Evolutionary conservation across 2,113 vertebrate genomes (phyloP).

Genomic region (Pluvianellus socialis): DNA sequence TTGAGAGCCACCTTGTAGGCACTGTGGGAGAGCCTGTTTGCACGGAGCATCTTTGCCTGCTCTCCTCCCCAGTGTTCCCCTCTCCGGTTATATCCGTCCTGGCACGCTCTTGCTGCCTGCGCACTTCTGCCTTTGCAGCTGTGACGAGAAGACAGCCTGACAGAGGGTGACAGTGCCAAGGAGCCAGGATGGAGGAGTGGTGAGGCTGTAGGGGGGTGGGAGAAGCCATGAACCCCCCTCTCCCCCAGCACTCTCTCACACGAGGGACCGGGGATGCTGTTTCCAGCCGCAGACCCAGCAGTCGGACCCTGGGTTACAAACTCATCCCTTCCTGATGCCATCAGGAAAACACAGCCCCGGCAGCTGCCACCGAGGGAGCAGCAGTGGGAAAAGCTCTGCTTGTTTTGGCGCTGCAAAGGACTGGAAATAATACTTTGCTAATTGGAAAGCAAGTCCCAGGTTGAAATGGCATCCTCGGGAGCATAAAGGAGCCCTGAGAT

Average conservation of each 20-base stretch:
- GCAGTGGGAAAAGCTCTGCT: background rate
- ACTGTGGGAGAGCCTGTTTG: background rate
- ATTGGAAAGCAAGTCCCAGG: background rate
- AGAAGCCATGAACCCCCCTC: background rate
- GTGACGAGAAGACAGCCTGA: background rate
- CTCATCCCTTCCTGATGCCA: background rate
- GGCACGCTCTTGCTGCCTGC: background rate
- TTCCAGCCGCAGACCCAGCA: background rate
- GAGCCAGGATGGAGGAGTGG: background rate
- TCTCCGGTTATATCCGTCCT: background rate
- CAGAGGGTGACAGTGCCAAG: background rate
- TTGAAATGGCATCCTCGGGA: background rate
- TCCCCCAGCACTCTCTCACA: background rate
- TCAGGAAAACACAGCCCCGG: background rate
- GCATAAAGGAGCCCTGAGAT: background rate
- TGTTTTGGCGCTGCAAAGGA: background rate
- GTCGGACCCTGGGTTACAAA: background rate
- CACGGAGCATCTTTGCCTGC: background rate
- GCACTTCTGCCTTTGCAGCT: background rate
- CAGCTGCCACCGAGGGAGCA: background rate
- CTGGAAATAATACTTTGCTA: background rate
- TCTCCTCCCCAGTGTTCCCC: background rate
- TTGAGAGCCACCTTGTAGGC: accelerated
- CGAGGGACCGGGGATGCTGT: background rate
- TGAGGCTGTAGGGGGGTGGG: accelerated